Evolutionary conservation across 2,888 invertebrate species (phyloP), one percentile per base, ranked within the genome.

Genomic region (Melanchra persicariae): DNA sequence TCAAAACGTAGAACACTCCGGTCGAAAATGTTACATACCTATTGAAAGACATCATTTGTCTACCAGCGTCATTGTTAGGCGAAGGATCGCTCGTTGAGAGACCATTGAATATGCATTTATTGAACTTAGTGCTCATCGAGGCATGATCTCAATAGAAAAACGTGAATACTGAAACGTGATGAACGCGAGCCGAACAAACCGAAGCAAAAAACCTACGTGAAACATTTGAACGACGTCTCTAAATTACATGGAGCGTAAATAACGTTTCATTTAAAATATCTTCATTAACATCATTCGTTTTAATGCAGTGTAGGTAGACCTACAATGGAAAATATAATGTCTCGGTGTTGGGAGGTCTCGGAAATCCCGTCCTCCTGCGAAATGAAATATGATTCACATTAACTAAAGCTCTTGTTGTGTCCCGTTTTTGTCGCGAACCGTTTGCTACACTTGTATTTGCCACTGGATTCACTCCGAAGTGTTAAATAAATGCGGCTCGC

Each of bases 371-470:
- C 89, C 90, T 89, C 88, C 88, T 86, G 84, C 84, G 85, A 89
- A 91, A 91, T 94, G 94, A 94, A 93, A 93, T 94, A 94, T 93
- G 93, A 93, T 91, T 88, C 92, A 88, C 93, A 93, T 94, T 94
- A 93, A 91, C 88, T 89, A 90, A 93, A 93, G 91, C 93, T 91
- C 93, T 91, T 90, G 92, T 92, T 92, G 89, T 92, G 91, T 91
- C 86, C 89, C 90, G 92, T 93, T 93, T 93, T 93, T 93, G 91
- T 91, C 92, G 87, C 85, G 79, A 88, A 91, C 85, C 87, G 87
- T 91, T 92, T 90, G 86, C 87, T 85, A 87, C 87, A 87, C 89
- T 91, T 88, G 88, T 92, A 89, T 91, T 91, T 89, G 89, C 87
- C 86, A 90, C 88, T 89, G 88, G 88, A 85, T 89, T 86, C 84